These are phyloP conservation scores for Pyrochroa serraticornis DNA, from an alignment of 2,888 invertebrate species.

Conservation along the genomic window DNA sequence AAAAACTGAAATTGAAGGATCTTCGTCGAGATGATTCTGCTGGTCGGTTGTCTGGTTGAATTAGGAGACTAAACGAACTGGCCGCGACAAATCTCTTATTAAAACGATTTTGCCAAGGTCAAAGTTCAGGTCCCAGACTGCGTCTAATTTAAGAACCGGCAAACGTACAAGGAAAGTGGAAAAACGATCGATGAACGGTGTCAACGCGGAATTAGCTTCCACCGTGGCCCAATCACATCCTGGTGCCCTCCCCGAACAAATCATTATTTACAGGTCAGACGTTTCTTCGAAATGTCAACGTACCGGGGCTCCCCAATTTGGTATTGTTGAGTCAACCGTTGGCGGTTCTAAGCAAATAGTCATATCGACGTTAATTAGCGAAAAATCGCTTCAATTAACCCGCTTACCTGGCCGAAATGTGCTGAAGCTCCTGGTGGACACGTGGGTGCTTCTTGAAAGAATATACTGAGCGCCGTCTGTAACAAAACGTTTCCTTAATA, in stretches of 20 bases:
- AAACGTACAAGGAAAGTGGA: neutral
- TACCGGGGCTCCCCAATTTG: slow-evolving; percentile 9
- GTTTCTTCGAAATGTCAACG: slow-evolving; percentile 13
- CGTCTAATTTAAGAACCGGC: slow-evolving; percentile 2
- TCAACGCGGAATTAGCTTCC: neutral
- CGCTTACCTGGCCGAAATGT: slow-evolving; percentile 81
- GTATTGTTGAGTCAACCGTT: neutral
- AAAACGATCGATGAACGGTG: slow-evolving; percentile 9
- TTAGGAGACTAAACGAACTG: too few species aligned
- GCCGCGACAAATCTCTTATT: neutral
- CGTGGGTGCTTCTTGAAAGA: slow-evolving; percentile 90
- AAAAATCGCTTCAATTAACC: slow-evolving; percentile 1
- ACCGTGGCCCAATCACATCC: too few species aligned
- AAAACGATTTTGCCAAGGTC: neutral
- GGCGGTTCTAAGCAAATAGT: neutral
- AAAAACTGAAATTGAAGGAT: too few species aligned
- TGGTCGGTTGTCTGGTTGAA: too few species aligned
- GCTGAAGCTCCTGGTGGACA: slow-evolving; percentile 77
- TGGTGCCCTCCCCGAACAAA: slow-evolving; percentile 13
- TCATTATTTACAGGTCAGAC: slow-evolving; percentile 23
- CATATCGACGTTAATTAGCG: neutral
- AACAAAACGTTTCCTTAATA: slow-evolving; percentile 46
- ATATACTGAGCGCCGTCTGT: slow-evolving; percentile 92
- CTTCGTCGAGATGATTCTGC: too few species aligned
- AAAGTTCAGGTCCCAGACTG: neutral